These are phyloP conservation scores for Zaprionus capensis DNA, from an alignment of 1,140 invertebrate genomes.

Conservation along the genomic window DNA sequence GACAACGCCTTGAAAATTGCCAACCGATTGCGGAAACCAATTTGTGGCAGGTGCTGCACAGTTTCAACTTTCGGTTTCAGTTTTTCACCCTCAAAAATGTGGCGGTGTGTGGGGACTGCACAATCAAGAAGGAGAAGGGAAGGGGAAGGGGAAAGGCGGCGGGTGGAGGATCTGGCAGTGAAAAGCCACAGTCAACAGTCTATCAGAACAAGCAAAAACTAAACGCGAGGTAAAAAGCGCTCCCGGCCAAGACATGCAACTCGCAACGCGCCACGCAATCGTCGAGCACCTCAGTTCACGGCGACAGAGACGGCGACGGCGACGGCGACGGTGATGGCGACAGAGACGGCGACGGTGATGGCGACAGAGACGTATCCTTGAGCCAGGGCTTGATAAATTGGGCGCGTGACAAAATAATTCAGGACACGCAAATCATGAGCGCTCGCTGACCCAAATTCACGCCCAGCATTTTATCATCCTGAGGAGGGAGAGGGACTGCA, in stretches of 20 bases:
- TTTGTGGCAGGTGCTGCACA: slow-evolving; percentile 61
- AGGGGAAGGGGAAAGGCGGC: background rate
- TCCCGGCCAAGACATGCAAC: slow-evolving; percentile 22
- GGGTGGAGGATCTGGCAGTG: background rate
- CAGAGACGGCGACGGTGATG: background rate
- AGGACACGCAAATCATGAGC: slow-evolving; percentile 35
- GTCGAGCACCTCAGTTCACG: slow-evolving; percentile 9
- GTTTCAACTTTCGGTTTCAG: slow-evolving; percentile 21
- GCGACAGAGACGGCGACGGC: too few species aligned
- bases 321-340: background rate
- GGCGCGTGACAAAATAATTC: slow-evolving; percentile 41
- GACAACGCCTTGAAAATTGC: slow-evolving; percentile 49
- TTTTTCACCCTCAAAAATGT: background rate
- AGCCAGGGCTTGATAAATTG: slow-evolving; percentile 27
- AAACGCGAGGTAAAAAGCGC: background rate
- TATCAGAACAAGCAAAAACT: background rate
- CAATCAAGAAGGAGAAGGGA: too few species aligned
- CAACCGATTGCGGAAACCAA: slow-evolving; percentile 38
- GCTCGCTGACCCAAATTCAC: slow-evolving; percentile 36
- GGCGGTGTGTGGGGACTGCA: background rate
- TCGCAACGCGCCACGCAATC: slow-evolving; percentile 11
- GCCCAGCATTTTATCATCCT: slow-evolving; percentile 12
- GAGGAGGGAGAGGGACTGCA: background rate
- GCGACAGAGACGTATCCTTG: slow-evolving; percentile 5
- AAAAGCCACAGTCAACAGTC: background rate